Evolutionary conservation across 2,797 vertebrate species (phyloP).

Genomic region (Heliangelus exortis): DNA sequence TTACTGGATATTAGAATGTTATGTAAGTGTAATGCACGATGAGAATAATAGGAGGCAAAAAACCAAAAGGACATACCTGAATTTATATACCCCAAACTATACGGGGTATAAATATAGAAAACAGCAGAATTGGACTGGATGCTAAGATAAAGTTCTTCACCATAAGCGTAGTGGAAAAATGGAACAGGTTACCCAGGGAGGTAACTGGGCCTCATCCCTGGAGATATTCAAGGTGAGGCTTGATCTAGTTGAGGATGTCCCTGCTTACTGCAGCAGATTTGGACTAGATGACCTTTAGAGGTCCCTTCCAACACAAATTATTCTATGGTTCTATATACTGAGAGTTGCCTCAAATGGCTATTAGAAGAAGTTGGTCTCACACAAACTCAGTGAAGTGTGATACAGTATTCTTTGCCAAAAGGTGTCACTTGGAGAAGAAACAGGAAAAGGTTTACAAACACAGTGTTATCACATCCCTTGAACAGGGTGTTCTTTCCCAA

Average conservation of each 20-base stretch:
- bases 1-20: not conserved
- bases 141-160: too few species aligned
- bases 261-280: too few species aligned
- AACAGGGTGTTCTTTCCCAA: not conserved
- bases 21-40: not conserved
- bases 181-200: too few species aligned
- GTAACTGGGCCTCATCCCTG: too few species aligned
- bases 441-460: not conserved
- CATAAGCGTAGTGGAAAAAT: too few species aligned
- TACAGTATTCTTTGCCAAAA: not conserved
- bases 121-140: too few species aligned
- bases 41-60: not conserved
- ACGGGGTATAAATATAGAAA: too few species aligned
- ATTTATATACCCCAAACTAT: not conserved
- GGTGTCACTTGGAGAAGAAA: not conserved
- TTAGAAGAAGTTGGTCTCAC: not conserved
- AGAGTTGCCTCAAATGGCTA: not conserved
- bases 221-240: too few species aligned
- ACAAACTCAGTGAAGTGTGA: not conserved
- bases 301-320: too few species aligned
- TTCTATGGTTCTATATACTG: too few species aligned
- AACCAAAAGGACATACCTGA: not conserved
- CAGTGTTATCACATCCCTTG: not conserved
- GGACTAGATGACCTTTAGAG: too few species aligned
- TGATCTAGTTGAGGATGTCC: too few species aligned